These are phyloP conservation scores for Thysanoteuthis rhombus DNA, from an alignment of 2,888 invertebrate species.

Conservation along the genomic window DNA sequence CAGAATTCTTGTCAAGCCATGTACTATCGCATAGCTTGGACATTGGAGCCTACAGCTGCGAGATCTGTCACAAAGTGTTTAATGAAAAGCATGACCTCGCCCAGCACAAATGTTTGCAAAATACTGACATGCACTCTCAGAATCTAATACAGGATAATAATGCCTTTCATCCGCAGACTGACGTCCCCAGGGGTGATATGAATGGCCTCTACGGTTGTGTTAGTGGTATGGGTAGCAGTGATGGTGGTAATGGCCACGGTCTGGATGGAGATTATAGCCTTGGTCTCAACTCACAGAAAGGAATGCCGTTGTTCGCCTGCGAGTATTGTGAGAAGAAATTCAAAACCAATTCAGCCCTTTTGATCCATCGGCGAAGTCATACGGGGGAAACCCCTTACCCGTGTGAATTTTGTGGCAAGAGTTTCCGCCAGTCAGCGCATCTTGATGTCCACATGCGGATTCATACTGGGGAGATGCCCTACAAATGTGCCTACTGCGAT, in stretches of 20 bases:
- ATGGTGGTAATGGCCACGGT: background rate
- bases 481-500: constrained; percentile 16
- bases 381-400: constrained; percentile 18
- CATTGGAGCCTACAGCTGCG: constrained; percentile 12
- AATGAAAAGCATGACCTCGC: constrained; percentile 12
- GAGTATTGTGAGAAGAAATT: constrained; percentile 22
- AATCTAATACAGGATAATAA: background rate
- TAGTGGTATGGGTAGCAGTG: background rate
- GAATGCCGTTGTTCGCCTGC: background rate
- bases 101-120: background rate
- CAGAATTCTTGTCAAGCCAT: constrained; percentile 12
- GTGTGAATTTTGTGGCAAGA: constrained; percentile 29
- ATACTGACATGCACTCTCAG: background rate
- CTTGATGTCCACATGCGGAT: constrained; percentile 21
- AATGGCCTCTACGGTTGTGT: background rate
- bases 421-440: constrained; percentile 19
- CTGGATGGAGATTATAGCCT: background rate
- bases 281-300: background rate
- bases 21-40: constrained; percentile 12
- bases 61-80: constrained; percentile 12
- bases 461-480: constrained; percentile 22
- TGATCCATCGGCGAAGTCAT: constrained; percentile 22
- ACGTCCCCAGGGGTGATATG: background rate
- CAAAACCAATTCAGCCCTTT: constrained; percentile 14
- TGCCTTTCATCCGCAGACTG: background rate